Evolutionary conservation across 2,113 vertebrate genomes (phyloP), one percentile per base, ranked within the genome.

Genomic region (Halichoerus grypus): DNA sequence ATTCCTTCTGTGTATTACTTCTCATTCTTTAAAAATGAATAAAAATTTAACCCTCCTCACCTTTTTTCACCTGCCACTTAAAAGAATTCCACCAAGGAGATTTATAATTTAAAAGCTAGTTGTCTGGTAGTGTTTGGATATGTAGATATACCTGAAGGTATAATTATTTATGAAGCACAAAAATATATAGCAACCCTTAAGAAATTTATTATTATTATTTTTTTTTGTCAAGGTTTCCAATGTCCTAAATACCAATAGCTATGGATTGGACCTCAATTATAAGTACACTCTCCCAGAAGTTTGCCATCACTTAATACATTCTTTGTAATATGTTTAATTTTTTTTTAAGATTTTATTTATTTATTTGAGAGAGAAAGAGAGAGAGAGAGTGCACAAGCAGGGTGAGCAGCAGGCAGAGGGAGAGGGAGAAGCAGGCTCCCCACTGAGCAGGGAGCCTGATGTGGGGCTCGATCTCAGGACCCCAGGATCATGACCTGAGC

Each of bases 101-200:
- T 8, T 69, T 85, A 33, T 15, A 84, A 96, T 65, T 97, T 85
- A 51, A 86, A 88, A 86, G 19, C 19, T 59, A 79, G 22, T 28
- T 77, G 1, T 74, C 74, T 80, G 13, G 10, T 97, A 42, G 92
- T 49, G 33, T 86, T 89, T 80, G 55, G 49, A 79, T 96, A 31
- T 94, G 49, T 31, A 83, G 18, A 15, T 96, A 80, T 2, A 96
- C 16, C 21, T 53, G 79, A 61, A 69, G 19, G 7, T 87, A 33
- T 89, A 96, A 92, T 98, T 96, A 92, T 42, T 92, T 89, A 80
- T 21, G 7, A 42, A 87, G 31, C 31, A 63, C 95, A 69, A 79
- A 67, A 85, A 72, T n/a, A 88, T 57, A 74, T 12, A 72, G 3
- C 10, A 88, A 85, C 13, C 0, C 36, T 89, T 69, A 72, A 82